Evolutionary conservation across 1,140 invertebrate genomes (phyloP), one percentile per base, ranked within the genome.

Genomic region (Penaeus chinensis): DNA sequence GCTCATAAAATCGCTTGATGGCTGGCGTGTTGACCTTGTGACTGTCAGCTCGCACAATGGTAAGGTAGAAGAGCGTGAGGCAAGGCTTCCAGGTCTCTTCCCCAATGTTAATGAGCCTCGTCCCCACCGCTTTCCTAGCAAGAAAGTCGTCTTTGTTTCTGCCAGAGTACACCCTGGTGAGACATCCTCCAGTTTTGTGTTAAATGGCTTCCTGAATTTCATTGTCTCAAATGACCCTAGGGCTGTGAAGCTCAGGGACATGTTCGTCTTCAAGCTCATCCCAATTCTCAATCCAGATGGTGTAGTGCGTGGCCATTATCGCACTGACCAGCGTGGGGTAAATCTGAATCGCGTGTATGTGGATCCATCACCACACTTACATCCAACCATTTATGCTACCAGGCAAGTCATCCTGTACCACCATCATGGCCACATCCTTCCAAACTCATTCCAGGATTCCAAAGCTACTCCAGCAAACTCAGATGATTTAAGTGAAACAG

Each of bases 261-360:
- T 95, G 66, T 97, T 96, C 91, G 96, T 98, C 79, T 98, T 99
- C 93, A 98, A 98, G 93, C 92, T 98, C 90, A 95, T 99, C 86
- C 97, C 97, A 3, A 96, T 98, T 94, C 93, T 98, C 77, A 99
- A 99, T 93, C 97, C 97, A 2, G 97, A 99, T 92, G 97, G 97
- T 13, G 97, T 98, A 1, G 95, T 95, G n/a, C 93, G 94, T 79
- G 97, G 97, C 10, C 96, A 97, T 92, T 98, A 98, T 92, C 93
- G 97, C 62, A 98, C 97, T 65, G 97, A 98, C 92, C 96, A 96
- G 1, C 93, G 95, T 84, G 98, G 97, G 10, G 95, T 98, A 76
- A 98, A 99, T 93, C 92, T 99, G 5, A 98, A 98, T 92, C 93
- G 97, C 79, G 95, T 97, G 79, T 98, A 97, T 93, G 92, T 95